phyloP scores from a whole-genome alignment of 2,888 invertebrate species.

The Brenthis ino region DNA sequence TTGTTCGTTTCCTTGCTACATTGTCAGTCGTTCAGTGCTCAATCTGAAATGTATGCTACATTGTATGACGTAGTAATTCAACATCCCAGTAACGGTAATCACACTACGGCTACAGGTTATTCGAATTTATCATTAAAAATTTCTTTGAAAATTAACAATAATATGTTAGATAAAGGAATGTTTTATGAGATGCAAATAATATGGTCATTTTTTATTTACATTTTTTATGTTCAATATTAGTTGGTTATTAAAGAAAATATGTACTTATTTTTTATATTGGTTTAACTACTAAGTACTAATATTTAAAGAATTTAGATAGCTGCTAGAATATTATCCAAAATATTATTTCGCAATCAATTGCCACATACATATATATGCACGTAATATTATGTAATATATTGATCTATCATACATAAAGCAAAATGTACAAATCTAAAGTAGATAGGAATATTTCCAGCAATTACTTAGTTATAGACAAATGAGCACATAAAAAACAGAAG shows the following conservation, averaged over 20 bases:
- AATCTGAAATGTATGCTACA: slow-evolving; percentile 38
- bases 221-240: not conserved
- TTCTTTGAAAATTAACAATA: slow-evolving; percentile 7
- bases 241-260: too few species aligned
- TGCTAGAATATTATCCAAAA: slow-evolving; percentile 1
- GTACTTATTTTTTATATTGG: too few species aligned
- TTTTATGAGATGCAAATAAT: not conserved
- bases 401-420: not conserved
- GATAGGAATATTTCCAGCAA: slow-evolving; percentile 6
- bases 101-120: slow-evolving; percentile 17
- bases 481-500: slow-evolving; percentile 7
- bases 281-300: too few species aligned
- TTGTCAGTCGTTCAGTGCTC: slow-evolving; percentile 23
- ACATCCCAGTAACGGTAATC: slow-evolving; percentile 30
- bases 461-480: slow-evolving; percentile 21
- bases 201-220: not conserved
- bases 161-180: not conserved
- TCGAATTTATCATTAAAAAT: slow-evolving; percentile 15
- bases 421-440: not conserved
- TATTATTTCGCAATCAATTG: not conserved
- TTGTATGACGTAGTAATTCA: slow-evolving; percentile 18
- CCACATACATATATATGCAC: not conserved
- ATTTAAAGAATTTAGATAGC: too few species aligned
- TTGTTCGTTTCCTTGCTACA: slow-evolving; percentile 37
- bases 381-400: slow-evolving; percentile 1